These are phyloP conservation scores for Haliclona indistincta DNA, from an alignment of 37 sponge, comb jelly and placozoan genomes.

Conservation along the genomic window DNA sequence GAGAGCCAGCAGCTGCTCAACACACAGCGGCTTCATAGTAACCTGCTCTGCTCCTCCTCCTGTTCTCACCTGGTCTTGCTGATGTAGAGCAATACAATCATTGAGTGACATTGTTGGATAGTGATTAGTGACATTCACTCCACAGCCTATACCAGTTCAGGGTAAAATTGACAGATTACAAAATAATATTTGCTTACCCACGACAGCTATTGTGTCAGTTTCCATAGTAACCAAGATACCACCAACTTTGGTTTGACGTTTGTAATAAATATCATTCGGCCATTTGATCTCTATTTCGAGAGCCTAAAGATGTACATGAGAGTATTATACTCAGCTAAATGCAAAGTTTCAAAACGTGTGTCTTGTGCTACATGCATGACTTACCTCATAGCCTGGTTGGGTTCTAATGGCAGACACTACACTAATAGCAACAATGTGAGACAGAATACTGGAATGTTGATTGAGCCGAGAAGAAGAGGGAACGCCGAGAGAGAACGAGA, in stretches of 20 bases:
- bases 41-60: too few relatives aligned
- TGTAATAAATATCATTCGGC: conserved; percentile 98
- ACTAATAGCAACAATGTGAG: conserved; percentile 72
- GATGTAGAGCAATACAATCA: conserved; percentile 65
- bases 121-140: conserved; percentile 83
- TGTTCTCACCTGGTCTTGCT: conserved; percentile 5
- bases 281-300: conserved; percentile 84
- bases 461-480: conserved; percentile 24
- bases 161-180: too few relatives aligned
- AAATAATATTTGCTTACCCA: too few relatives aligned
- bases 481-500: conserved; percentile 58
- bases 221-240: conserved; percentile 87
- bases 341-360: too few relatives aligned
- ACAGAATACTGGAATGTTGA: conserved; percentile 53
- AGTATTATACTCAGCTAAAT: too few relatives aligned
- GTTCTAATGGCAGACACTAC: conserved; percentile 71
- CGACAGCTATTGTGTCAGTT: too few relatives aligned
- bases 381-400: conserved; percentile 68
- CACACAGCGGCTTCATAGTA: conserved; percentile 35
- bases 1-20: conserved; percentile 68
- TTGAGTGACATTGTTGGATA: conserved; percentile 84
- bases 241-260: conserved; percentile 75
- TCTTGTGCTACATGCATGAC: not conserved
- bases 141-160: conserved; percentile 58
- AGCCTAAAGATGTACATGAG: conserved; percentile 50